Percentiles rank a stretch among this genome's conserved stretches.
Evolutionary conservation across 2,888 invertebrate genomes (phyloP).

Genomic region (Clunio marinus): DNA sequence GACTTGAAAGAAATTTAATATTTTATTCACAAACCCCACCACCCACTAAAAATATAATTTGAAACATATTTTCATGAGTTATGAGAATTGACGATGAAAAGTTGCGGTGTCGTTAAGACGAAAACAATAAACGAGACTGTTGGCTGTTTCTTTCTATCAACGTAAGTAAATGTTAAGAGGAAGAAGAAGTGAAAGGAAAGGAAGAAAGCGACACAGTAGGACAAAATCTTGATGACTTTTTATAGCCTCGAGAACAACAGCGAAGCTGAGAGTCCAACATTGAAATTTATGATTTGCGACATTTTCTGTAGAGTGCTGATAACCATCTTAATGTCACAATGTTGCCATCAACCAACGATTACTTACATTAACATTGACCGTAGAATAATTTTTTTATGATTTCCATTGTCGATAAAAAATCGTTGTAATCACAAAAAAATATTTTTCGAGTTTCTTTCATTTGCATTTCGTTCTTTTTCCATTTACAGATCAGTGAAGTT

Average conservation of each 20-base stretch:
- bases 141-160: too few relatives aligned
- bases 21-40: background rate
- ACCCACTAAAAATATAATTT: background rate
- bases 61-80: slow-evolving; percentile 24
- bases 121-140: background rate
- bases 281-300: slow-evolving; percentile 23
- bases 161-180: too few relatives aligned
- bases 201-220: slow-evolving; percentile 35
- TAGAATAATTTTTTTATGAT: slow-evolving; percentile 36
- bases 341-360: background rate
- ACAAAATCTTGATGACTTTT: slow-evolving; percentile 25
- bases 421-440: slow-evolving; percentile 26
- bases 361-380: slow-evolving; percentile 35
- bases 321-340: slow-evolving; percentile 31
- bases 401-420: slow-evolving; percentile 11
- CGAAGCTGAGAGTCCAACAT: slow-evolving; percentile 25
- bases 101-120: slow-evolving; percentile 16
- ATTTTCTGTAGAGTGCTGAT: slow-evolving; percentile 19
- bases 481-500: slow-evolving; percentile 27
- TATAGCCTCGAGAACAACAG: slow-evolving; percentile 2
- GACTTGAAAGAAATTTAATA: slow-evolving; percentile 34
- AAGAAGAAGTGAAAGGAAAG: too few relatives aligned
- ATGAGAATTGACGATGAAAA: slow-evolving; percentile 1
- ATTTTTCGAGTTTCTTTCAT: background rate
- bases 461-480: slow-evolving; percentile 2